Percentiles rank a stretch among this genome's conserved stretches.
These are phyloP conservation scores for Philhelius pedissequus DNA, from an alignment of 2,888 invertebrate genomes.

Conservation along the genomic window DNA sequence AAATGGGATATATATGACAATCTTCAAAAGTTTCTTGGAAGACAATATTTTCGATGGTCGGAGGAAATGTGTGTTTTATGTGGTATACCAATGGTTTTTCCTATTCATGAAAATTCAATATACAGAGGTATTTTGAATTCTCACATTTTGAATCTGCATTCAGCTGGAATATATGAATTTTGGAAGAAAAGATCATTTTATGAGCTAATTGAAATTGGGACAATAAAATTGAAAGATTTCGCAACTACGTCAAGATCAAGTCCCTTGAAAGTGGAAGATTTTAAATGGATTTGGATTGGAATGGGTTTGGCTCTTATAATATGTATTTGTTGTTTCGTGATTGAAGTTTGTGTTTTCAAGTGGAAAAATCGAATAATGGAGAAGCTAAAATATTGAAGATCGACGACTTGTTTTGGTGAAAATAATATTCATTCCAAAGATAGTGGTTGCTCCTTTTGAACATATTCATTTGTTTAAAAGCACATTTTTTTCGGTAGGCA, in stretches of 20 bases:
- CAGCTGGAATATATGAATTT: constrained; percentile 69
- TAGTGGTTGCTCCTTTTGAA: no score
- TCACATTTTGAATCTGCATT: constrained; percentile 71
- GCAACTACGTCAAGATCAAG: constrained; percentile 69
- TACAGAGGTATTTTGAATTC: constrained; percentile 69
- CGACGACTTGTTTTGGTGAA: no score
- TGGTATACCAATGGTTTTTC: constrained; percentile 66
- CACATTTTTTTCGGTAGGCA: no score
- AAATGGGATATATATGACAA: no score
- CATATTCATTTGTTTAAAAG: no score
- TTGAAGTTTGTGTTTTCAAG: background rate
- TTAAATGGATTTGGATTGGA: constrained; percentile 63
- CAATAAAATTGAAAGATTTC: constrained; percentile 70
- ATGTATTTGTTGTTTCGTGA: background rate
- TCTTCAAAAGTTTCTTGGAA: no score
- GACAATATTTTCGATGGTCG: no score
- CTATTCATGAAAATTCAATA: constrained; percentile 73
- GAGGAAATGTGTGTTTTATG: constrained; percentile 72
- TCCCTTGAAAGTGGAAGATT: constrained; percentile 71
- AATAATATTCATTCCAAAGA: no score
- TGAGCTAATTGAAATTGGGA: constrained; percentile 71
- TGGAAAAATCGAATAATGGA: background rate
- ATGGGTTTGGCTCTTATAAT: background rate
- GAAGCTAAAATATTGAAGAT: background rate
- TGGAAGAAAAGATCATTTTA: constrained; percentile 71